Evolutionary conservation across 2,113 vertebrate genomes (phyloP).

Genomic region (Sphaerodactylus townsendi): DNA sequence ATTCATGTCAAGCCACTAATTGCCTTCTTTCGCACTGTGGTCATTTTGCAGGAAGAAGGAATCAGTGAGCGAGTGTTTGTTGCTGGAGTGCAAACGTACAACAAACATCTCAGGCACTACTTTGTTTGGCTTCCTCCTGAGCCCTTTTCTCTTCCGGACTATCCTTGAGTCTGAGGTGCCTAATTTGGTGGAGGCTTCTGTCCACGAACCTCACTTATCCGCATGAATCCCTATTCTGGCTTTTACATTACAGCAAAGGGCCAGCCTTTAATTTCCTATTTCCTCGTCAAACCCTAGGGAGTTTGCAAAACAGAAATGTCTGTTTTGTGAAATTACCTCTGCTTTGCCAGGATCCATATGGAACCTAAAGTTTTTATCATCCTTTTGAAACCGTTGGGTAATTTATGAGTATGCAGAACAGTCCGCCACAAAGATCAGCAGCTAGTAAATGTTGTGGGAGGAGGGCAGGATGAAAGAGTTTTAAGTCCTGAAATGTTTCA

Average conservation of each 20-base stretch:
- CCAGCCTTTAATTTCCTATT: neutral
- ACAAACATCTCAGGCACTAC: too few species aligned
- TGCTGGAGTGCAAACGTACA: too few species aligned
- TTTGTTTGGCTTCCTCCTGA: too few species aligned
- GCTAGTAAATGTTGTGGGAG: constrained; percentile 37
- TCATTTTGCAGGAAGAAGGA: too few species aligned
- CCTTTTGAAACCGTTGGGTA: neutral
- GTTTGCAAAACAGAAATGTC: neutral
- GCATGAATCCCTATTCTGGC: neutral
- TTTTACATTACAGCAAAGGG: neutral
- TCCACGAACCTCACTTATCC: too few species aligned
- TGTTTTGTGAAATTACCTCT: neutral
- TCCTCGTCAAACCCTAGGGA: constrained; percentile 21
- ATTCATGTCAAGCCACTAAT: too few species aligned
- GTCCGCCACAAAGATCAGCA: constrained; percentile 10
- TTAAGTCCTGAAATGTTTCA: constrained; percentile 43
- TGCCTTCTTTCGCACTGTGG: too few species aligned
- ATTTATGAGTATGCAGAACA: constrained; percentile 16
- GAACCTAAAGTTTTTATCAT: neutral
- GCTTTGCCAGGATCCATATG: neutral
- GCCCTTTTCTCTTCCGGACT: too few species aligned
- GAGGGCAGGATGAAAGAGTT: constrained; percentile 11
- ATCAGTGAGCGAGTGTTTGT: too few species aligned
- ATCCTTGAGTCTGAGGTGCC: too few species aligned
- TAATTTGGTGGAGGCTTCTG: neutral